phyloP scores from a whole-genome alignment of 2,888 invertebrate genomes.

The Macrophya annulata region DNA sequence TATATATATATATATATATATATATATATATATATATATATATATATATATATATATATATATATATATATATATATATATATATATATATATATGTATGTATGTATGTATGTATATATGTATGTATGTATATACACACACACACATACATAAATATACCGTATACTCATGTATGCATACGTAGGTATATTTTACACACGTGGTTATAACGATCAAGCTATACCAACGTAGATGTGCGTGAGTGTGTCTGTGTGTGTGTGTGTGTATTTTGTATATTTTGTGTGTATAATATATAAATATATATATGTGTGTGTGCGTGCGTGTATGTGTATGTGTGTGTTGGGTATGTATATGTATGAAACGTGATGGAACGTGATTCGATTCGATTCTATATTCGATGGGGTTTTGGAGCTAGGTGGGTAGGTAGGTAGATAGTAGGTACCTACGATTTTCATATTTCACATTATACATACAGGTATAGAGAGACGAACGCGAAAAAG shows the following conservation, averaged over 20 bases:
- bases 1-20: neutral
- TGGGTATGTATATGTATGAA: neutral
- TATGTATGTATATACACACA: neutral
- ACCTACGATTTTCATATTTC: neutral
- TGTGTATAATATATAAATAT: slow-evolving; percentile 5
- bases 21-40: neutral
- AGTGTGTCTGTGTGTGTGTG: neutral
- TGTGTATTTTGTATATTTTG: neutral
- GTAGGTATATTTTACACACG: neutral
- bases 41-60: neutral
- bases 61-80: neutral
- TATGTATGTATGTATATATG: neutral
- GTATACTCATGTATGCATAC: neutral
- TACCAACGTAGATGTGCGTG: neutral
- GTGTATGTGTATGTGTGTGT: neutral
- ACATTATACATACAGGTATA: neutral
- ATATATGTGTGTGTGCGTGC: neutral
- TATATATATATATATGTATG: neutral
- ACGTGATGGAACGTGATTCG: slow-evolving; percentile 34
- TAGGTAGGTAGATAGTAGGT: neutral
- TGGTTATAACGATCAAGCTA: neutral
- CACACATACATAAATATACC: neutral
- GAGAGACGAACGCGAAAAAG: neutral
- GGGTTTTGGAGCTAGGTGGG: slow-evolving; percentile 19
- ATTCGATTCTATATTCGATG: slow-evolving; percentile 12